Percentiles rank a stretch among this genome's conserved stretches.
These are phyloP conservation scores for Drosophila sucinea DNA, from an alignment of 1,140 invertebrate genomes.

Conservation along the genomic window DNA sequence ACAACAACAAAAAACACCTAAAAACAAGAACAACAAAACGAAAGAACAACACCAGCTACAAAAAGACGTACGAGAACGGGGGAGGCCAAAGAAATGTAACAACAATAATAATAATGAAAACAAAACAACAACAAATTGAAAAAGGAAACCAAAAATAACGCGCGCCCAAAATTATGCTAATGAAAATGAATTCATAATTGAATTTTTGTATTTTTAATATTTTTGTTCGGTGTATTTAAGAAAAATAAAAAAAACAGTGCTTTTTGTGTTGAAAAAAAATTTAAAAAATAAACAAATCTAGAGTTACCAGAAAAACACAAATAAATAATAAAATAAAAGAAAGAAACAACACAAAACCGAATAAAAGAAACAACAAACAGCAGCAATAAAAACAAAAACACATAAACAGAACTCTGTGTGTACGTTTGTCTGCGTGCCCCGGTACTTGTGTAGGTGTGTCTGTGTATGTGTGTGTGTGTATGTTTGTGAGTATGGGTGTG, in stretches of 20 bases:
- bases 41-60: conserved; percentile 19
- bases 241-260: conserved; percentile 9
- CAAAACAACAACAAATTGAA: conserved; percentile 5
- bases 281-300: conserved; percentile 4
- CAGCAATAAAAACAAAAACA: background rate
- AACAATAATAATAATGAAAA: background rate
- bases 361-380: background rate
- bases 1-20: conserved; percentile 11
- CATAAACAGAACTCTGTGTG: conserved; percentile 2
- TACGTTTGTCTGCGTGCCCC: conserved; percentile 5
- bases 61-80: background rate
- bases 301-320: background rate
- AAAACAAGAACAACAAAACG: conserved; percentile 21
- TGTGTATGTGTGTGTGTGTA: background rate
- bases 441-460: background rate
- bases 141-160: conserved; percentile 24
- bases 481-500: conserved; percentile 2
- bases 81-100: background rate
- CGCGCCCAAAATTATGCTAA: conserved; percentile 46
- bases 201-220: conserved; percentile 18
- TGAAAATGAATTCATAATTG: conserved; percentile 27
- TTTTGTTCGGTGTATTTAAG: conserved; percentile 14
- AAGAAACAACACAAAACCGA: background rate
- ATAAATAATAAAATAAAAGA: background rate
- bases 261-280: background rate